These are phyloP conservation scores for Antedon mediterranea DNA, from an alignment of 53 echinoderm and acorn worm species.

Conservation along the genomic window DNA sequence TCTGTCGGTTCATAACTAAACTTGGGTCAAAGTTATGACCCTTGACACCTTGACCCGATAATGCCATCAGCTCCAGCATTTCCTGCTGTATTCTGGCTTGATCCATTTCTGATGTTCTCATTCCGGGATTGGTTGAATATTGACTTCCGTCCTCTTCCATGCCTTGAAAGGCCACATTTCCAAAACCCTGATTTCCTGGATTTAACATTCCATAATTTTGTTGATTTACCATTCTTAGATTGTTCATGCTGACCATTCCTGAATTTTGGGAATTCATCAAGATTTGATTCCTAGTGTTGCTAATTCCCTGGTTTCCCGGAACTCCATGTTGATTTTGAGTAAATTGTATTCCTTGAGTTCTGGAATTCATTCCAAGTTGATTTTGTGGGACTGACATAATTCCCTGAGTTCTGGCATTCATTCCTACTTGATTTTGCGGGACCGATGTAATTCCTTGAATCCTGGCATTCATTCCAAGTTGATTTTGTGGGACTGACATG, in stretches of 20 bases:
- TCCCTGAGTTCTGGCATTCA: neutral
- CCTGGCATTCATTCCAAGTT: neutral
- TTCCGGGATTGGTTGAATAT: neutral
- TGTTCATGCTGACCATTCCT: neutral
- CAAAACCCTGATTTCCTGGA: neutral
- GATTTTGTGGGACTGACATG: neutral
- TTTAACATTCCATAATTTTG: neutral
- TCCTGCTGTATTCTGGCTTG: neutral
- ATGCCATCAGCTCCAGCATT: neutral
- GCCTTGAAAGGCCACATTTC: neutral
- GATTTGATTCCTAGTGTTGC: neutral
- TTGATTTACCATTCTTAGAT: neutral
- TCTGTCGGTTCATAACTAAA: neutral
- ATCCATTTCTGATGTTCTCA: neutral
- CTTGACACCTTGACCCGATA: neutral
- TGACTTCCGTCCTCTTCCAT: neutral
- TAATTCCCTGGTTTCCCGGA: neutral
- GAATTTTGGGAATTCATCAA: neutral
- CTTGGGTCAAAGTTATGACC: neutral
- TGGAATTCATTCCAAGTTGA: neutral
- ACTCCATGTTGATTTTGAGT: neutral
- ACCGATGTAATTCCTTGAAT: neutral
- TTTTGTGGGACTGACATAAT: neutral
- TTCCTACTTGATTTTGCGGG: neutral
- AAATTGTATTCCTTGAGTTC: neutral